These are phyloP conservation scores for Melanargia galathea DNA, from an alignment of 2,888 invertebrate genomes.

Conservation along the genomic window DNA sequence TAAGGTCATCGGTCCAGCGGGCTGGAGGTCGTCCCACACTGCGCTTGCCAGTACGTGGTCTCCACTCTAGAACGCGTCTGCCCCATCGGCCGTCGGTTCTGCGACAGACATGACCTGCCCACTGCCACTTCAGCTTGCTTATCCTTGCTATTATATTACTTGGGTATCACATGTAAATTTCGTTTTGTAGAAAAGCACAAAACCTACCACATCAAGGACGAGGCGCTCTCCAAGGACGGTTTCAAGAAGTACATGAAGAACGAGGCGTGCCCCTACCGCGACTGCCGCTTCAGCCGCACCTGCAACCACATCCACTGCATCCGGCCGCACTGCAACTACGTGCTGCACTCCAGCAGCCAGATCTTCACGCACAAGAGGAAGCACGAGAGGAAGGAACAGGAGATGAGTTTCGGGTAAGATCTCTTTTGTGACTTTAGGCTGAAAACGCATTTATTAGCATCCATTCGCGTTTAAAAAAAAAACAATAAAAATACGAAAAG, in stretches of 20 bases:
- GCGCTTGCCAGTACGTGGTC: too few species aligned
- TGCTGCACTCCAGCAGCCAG: constrained; percentile 97
- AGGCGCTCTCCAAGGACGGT: constrained; percentile 96
- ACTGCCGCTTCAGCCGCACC: constrained; percentile 95
- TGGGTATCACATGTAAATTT: too few species aligned
- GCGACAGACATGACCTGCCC: too few species aligned
- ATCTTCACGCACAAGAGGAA: constrained; percentile 98
- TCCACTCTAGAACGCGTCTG: too few species aligned
- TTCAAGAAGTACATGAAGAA: constrained; percentile 99
- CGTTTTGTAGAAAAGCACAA: constrained; percentile 95
- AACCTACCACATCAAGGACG: constrained; percentile 98
- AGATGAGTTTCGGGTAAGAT: constrained; percentile 90
- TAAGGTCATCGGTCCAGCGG: too few species aligned
- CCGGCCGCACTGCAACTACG: constrained; percentile 96
- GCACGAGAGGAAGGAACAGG: constrained; percentile 96
- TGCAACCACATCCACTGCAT: constrained; percentile 99
- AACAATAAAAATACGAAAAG: too few species aligned
- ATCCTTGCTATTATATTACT: too few species aligned
- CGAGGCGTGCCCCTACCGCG: constrained; percentile 94
- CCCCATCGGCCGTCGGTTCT: too few species aligned
- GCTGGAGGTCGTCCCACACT: too few species aligned
- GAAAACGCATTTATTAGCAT: not conserved
- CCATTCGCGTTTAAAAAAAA: too few species aligned
- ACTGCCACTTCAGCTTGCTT: too few species aligned
- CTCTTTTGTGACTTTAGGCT: not conserved